Conservation (phyloP, 2,888 invertebrate genomes). For the Esperia sulphurella region DNA sequence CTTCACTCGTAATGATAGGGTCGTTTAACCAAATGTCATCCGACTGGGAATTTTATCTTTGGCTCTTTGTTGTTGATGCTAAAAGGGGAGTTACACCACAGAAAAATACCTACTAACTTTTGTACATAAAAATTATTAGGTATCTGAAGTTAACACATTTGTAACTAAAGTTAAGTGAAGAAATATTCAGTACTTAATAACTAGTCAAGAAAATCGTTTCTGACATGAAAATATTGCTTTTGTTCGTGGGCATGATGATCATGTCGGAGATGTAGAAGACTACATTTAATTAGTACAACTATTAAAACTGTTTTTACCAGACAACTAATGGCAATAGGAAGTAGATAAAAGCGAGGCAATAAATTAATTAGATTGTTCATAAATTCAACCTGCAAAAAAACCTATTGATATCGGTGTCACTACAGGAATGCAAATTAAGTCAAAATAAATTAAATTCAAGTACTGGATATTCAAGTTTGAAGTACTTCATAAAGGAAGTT, state of each 20-base stretch:
- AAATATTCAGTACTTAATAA: background rate
- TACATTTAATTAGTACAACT: too few relatives aligned
- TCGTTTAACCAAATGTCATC: constrained; percentile 37
- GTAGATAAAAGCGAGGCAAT: background rate
- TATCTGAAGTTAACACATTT: background rate
- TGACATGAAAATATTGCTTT: background rate
- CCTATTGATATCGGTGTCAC: background rate
- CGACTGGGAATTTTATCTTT: constrained; percentile 15
- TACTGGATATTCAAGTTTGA: constrained; percentile 1
- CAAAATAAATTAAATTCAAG: background rate
- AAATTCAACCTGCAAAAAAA: background rate
- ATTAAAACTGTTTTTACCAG: background rate
- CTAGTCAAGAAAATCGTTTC: too few relatives aligned
- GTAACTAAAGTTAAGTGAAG: too few relatives aligned
- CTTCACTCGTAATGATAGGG: constrained; percentile 48
- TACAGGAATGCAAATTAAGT: background rate
- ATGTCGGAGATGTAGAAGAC: too few relatives aligned
- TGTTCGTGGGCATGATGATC: too few relatives aligned
- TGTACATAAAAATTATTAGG: background rate
- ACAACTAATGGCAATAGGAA: background rate
- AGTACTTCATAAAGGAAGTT: background rate
- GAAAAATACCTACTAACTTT: background rate
- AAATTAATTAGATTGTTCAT: background rate
- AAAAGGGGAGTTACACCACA: background rate
- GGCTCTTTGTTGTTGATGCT: constrained; percentile 4